Percentiles rank a stretch among this genome's conserved stretches.
Evolutionary conservation across 2,888 invertebrate species (phyloP).

Genomic region (Nomada fabriciana): DNA sequence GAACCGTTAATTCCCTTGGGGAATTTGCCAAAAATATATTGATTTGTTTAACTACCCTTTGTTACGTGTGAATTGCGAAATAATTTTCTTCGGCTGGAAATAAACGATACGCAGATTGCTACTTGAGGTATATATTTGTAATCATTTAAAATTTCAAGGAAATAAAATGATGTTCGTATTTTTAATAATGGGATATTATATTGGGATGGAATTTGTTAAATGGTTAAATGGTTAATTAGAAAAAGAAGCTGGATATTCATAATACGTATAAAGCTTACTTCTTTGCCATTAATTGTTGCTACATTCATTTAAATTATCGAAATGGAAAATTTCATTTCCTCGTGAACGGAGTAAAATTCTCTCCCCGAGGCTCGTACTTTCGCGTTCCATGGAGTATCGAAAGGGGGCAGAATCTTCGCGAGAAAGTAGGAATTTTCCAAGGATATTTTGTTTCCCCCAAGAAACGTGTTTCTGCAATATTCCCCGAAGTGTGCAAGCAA

Average conservation of each 20-base stretch:
- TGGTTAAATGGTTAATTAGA: too few species aligned
- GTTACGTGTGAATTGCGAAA: not conserved
- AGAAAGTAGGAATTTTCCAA: slow-evolving; percentile 15
- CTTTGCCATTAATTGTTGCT: too few species aligned
- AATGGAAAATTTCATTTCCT: too few species aligned
- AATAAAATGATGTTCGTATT: too few species aligned
- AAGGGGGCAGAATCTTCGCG: not conserved
- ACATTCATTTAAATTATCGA: too few species aligned
- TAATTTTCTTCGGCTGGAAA: not conserved
- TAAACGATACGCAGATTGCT: too few species aligned
- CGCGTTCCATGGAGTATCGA: not conserved
- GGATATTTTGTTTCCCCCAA: slow-evolving; percentile 4
- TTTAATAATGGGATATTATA: too few species aligned
- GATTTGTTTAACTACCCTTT: not conserved
- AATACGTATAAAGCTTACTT: too few species aligned
- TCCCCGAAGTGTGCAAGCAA: slow-evolving; percentile 54
- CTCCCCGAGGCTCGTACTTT: not conserved
- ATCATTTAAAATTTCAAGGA: too few species aligned
- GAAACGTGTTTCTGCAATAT: slow-evolving; percentile 42
- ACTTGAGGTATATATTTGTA: too few species aligned
- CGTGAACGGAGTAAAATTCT: not conserved
- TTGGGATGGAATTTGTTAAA: too few species aligned
- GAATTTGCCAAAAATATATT: not conserved
- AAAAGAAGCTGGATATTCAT: too few species aligned
- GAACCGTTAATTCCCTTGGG: slow-evolving; percentile 27